Percentiles rank a stretch among this genome's conserved stretches.
These are phyloP conservation scores for Meloidogyne floridensis DNA, from an alignment of 1,140 invertebrate species.

Conservation along the genomic window DNA sequence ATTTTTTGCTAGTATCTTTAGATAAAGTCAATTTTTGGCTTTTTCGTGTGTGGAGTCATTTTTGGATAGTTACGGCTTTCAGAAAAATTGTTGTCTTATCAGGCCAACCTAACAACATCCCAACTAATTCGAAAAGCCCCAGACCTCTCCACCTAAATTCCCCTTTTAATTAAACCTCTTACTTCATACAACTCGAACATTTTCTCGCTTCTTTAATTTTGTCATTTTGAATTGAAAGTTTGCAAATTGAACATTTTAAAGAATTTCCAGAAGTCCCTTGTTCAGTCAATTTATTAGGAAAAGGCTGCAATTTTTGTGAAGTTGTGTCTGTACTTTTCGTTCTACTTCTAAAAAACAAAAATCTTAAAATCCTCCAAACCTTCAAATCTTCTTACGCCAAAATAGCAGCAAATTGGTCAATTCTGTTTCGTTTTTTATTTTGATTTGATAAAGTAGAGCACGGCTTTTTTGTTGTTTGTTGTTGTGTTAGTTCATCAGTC, in stretches of 20 bases:
- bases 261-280: background rate
- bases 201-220: background rate
- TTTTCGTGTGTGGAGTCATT: no score
- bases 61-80: no score
- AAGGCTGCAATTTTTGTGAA: background rate
- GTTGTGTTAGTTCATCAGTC: constrained; percentile 67
- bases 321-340: background rate
- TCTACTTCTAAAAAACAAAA: background rate
- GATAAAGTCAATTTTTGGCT: no score
- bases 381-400: background rate
- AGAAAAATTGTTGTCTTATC: no score
- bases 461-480: constrained; percentile 1
- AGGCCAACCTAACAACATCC: no score
- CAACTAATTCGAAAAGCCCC: no score
- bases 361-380: background rate
- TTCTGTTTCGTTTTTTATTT: background rate
- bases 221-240: background rate
- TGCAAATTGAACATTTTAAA: constrained; percentile 12
- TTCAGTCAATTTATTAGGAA: background rate
- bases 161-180: background rate
- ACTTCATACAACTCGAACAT: constrained; percentile 31
- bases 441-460: background rate
- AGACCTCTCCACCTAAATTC: no score
- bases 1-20: no score
- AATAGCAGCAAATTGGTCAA: constrained; percentile 9